Evolutionary conservation across 2,888 invertebrate genomes (phyloP), one percentile per base, ranked within the genome.

Genomic region (Eilema sororculum): DNA sequence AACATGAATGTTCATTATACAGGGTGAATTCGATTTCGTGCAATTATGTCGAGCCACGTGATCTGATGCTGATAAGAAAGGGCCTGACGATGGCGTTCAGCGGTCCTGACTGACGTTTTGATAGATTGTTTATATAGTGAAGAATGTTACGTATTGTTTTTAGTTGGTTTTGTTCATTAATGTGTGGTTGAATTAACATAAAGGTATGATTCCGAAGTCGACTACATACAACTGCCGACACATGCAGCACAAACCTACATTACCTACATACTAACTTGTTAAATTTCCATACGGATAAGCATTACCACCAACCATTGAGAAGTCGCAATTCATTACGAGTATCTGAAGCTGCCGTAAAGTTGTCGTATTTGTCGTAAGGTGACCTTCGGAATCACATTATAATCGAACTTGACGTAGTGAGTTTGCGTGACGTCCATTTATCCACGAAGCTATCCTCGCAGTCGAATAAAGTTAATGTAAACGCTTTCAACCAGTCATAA

Each of bases 401-500:
- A 37, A 37, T 37, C 20, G 52, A 52, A 52, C 5, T n/a, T n/a
- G 20, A 20, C n/a, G 52, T n/a, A n/a, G 52, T 52, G n/a, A 0
- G n/a, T 52, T 52, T 3, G 46, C 20, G 20, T 13, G 52, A 16
- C n/a, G n/a, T 6, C 8, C 0, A n/a, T 4, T n/a, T 52, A 52
- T 52, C 52, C 52, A n/a, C 20, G n/a, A 6, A 8, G 52, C n/a
- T n/a, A n/a, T n/a, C 46, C 16, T 46, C 20, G 46, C 46, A 41
- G 13, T 24, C 13, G 25, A 10, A 24, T 24, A 25, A 58, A 59
- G 28, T 28, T 20, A 59, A 52, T 52, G 28, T 52, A 25, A 65
- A 65, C 20, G 22, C 30, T 52, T 65, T 65, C 30, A 65, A 28
- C 16, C 33, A 22, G 24, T 20, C 37, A 37, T 57, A 37, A 65